These are phyloP conservation scores for Phoenicopterus ruber DNA, from an alignment of 2,113 vertebrate species.

Conservation along the genomic window DNA sequence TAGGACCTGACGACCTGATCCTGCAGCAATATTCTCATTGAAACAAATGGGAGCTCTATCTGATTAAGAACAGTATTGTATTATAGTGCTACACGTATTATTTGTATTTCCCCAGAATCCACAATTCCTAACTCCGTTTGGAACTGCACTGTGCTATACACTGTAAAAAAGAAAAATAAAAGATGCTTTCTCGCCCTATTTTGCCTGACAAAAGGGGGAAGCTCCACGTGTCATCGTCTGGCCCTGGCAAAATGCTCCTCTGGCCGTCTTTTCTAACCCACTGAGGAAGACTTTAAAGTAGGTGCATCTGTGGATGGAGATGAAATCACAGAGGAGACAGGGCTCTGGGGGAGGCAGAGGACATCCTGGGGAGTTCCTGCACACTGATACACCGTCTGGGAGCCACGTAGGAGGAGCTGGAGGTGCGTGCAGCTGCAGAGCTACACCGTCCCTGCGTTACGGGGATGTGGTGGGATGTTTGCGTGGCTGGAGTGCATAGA, in stretches of 20 bases:
- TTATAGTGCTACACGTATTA: neutral
- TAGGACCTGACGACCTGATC: neutral
- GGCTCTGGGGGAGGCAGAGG: neutral
- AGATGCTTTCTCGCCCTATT: neutral
- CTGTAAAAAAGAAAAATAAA: neutral
- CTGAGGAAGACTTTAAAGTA: neutral
- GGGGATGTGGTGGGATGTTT: neutral
- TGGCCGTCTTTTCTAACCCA: neutral
- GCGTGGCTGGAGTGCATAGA: neutral
- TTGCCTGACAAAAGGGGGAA: neutral
- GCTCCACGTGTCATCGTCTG: neutral
- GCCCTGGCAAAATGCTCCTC: neutral
- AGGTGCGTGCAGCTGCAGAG: neutral
- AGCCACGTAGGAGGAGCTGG: neutral
- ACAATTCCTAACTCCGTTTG: neutral
- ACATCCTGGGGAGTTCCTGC: neutral
- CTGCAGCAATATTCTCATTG: neutral
- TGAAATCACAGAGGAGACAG: neutral
- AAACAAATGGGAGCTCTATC: neutral
- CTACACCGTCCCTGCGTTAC: fast-evolving
- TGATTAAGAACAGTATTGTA: neutral
- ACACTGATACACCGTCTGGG: neutral
- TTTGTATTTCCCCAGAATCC: neutral
- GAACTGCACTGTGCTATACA: neutral
- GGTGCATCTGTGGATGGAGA: neutral